Evolutionary conservation across 1,140 invertebrate species (phyloP).

Genomic region (Phymastichus coffea): DNA sequence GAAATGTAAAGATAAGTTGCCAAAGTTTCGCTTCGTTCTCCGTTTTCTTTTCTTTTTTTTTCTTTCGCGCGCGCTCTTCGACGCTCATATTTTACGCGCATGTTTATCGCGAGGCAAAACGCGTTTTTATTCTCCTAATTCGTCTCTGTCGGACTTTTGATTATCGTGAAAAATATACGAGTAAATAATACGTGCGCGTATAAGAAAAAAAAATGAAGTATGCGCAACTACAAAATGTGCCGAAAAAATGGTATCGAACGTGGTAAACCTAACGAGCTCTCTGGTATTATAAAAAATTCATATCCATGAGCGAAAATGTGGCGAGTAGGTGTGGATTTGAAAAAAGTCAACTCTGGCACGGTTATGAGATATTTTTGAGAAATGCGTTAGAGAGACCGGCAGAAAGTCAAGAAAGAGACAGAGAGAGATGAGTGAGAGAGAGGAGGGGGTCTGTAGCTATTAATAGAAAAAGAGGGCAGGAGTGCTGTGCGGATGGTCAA

Average conservation of each 20-base stretch:
- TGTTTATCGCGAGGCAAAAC: slow-evolving; percentile 8
- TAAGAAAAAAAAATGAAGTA: neutral
- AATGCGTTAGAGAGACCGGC: no score
- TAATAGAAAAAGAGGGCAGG: slow-evolving; percentile 43
- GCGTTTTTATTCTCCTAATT: slow-evolving; percentile 6
- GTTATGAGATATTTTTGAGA: no score
- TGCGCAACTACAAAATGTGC: neutral
- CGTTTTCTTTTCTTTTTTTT: slow-evolving; percentile 12
- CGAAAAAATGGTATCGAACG: neutral
- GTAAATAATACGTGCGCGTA: neutral
- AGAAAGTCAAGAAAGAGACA: neutral
- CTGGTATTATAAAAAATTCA: no score
- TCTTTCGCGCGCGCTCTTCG: slow-evolving; percentile 11
- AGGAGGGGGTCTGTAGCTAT: slow-evolving; percentile 32
- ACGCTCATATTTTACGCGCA: slow-evolving; percentile 2
- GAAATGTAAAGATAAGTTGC: slow-evolving; percentile 18
- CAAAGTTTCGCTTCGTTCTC: no score
- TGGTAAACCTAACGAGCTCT: neutral
- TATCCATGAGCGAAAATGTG: slow-evolving; percentile 3
- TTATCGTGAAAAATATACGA: neutral
- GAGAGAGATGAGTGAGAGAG: neutral
- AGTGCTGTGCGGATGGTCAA: slow-evolving; percentile 34
- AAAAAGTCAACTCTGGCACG: slow-evolving; percentile 21
- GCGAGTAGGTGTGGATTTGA: slow-evolving; percentile 1
- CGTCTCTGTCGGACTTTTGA: slow-evolving; percentile 5